Conservation (phyloP, 2,113 vertebrate species). For the Phaetusa simplex region DNA sequence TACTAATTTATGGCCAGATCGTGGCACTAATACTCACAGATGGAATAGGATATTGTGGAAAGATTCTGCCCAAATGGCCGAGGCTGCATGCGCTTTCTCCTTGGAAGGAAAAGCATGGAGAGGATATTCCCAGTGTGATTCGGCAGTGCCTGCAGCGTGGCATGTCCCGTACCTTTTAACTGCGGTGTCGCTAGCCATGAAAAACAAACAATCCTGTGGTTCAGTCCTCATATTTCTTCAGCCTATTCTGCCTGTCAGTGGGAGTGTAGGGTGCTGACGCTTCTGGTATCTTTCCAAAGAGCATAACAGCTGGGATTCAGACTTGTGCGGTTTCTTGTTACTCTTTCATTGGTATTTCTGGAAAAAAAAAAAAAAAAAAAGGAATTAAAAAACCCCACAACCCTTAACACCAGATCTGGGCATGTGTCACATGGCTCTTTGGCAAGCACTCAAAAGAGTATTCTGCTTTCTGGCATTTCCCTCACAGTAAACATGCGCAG, state of each 20-base stretch:
- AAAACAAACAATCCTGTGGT: neutral
- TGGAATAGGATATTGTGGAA: neutral
- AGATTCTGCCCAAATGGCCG: neutral
- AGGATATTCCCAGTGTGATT: neutral
- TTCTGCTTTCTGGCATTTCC: neutral
- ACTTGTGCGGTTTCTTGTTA: neutral
- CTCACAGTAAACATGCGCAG: neutral
- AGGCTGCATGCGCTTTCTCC: neutral
- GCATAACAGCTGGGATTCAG: constrained; percentile 15
- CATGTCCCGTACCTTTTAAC: neutral
- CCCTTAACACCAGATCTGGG: neutral
- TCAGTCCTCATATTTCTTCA: neutral
- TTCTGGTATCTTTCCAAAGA: constrained; percentile 10
- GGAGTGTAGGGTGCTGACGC: neutral
- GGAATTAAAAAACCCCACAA: neutral
- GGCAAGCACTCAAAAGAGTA: neutral
- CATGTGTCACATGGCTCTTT: neutral
- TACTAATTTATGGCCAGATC: neutral
- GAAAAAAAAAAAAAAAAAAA: neutral
- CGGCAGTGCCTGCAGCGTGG: neutral
- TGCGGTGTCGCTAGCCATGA: neutral
- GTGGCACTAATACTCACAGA: neutral
- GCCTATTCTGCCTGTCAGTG: neutral
- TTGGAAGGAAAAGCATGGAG: neutral
- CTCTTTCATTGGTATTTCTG: neutral